A percentile compares a stretch with the other conserved stretches of the same genome.
phyloP scores from a whole-genome alignment of 2,888 invertebrate species.

The Euzophera pinguis region DNA sequence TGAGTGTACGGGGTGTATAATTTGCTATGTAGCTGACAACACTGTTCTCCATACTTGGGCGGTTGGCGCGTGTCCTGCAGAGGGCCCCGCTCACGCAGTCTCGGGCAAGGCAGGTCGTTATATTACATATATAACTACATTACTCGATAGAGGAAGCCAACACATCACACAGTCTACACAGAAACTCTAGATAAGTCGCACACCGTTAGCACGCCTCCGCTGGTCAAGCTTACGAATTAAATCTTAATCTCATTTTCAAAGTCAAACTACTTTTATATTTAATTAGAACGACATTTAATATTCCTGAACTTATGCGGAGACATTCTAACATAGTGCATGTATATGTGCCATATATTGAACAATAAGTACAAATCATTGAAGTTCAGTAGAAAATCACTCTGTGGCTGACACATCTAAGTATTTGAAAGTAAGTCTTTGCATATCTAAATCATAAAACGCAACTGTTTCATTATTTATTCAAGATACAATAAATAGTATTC shows the following conservation, averaged over 20 bases:
- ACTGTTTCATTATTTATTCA: not conserved
- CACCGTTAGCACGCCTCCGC: not conserved
- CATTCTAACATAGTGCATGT: not conserved
- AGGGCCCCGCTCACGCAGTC: constrained; percentile 33
- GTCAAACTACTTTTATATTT: not conserved
- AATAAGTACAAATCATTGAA: constrained; percentile 1
- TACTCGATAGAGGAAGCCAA: constrained; percentile 11
- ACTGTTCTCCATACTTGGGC: not conserved
- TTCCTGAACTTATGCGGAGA: not conserved
- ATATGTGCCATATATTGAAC: not conserved
- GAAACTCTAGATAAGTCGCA: not conserved
- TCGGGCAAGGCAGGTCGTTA: constrained; percentile 55
- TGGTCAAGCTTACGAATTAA: too few relatives aligned
- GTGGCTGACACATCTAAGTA: not conserved
- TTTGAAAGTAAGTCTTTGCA: not conserved
- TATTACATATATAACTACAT: constrained; percentile 29
- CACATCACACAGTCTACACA: constrained; percentile 2
- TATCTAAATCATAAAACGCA: not conserved
- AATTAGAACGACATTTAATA: not conserved
- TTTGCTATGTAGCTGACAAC: too few relatives aligned
- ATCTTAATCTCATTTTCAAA: not conserved
- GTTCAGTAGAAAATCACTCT: not conserved
- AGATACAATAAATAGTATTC: not conserved
- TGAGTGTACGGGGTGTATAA: too few relatives aligned
- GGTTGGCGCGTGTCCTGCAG: not conserved